phyloP scores from a whole-genome alignment of 2,797 vertebrate species.

The Amblyraja radiata region DNA sequence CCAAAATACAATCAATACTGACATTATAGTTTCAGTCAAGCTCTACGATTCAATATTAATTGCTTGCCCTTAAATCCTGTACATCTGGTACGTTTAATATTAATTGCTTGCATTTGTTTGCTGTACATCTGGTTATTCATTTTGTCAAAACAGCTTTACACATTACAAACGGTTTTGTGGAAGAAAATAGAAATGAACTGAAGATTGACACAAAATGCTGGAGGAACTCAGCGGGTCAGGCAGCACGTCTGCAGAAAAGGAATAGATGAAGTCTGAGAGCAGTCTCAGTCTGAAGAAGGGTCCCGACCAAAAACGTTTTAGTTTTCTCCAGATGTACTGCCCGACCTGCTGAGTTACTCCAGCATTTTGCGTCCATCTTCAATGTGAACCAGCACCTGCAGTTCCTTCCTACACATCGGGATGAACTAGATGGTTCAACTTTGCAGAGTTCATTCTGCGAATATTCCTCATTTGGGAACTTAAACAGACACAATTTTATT shows the following conservation, averaged over 20 bases:
- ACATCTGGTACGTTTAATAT: background rate
- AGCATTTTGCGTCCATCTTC: no score
- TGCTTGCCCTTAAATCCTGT: background rate
- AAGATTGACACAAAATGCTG: no score
- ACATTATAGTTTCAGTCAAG: background rate
- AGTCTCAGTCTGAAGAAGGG: no score
- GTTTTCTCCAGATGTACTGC: no score
- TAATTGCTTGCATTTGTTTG: background rate
- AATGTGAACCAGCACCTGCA: no score
- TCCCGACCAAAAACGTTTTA: no score
- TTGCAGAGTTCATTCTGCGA: background rate
- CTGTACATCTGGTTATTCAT: background rate
- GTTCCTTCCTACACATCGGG: no score
- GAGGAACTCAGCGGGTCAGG: no score
- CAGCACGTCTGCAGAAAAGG: no score
- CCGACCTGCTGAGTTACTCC: no score
- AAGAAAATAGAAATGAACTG: background rate
- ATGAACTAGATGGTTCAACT: background rate
- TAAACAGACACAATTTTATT: background rate
- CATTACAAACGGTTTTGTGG: background rate
- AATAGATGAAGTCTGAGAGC: no score
- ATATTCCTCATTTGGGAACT: background rate
- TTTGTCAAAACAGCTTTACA: background rate
- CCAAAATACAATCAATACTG: background rate
- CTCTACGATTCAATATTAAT: background rate